Evolutionary conservation across 2,113 vertebrate genomes (phyloP).

Genomic region (Fulica atra): DNA sequence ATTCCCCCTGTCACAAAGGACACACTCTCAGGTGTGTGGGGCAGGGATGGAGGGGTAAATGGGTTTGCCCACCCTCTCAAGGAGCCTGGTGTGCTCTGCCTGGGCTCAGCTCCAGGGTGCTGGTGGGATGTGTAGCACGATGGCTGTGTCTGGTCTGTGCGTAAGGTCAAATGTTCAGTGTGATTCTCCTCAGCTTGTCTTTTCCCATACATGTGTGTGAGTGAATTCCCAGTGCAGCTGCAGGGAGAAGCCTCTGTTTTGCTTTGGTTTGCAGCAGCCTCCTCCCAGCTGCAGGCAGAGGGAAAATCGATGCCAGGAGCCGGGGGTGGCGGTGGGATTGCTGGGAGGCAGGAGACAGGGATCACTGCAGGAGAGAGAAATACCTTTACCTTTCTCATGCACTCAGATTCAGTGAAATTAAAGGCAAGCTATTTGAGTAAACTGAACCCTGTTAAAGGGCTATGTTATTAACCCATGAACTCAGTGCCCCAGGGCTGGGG

Average conservation of each 20-base stretch:
- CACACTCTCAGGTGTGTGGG: background rate
- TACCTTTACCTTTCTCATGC: background rate
- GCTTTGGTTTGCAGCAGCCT: too few relatives aligned
- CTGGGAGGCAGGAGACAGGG: background rate
- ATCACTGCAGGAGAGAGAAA: too few relatives aligned
- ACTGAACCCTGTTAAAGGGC: background rate
- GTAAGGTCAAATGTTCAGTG: background rate
- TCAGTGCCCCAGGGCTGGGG: background rate
- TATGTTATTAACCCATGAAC: background rate
- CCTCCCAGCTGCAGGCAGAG: rapidly evolving
- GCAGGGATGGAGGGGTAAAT: background rate
- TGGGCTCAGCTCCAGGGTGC: background rate
- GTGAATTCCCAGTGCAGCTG: background rate
- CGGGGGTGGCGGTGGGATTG: too few relatives aligned
- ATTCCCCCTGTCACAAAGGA: background rate
- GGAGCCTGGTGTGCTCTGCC: background rate
- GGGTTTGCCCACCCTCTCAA: background rate
- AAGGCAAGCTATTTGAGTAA: background rate
- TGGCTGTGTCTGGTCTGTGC: background rate
- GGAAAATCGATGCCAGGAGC: too few relatives aligned
- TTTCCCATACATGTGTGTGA: rapidly evolving
- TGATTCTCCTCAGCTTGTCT: background rate
- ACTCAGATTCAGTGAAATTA: background rate
- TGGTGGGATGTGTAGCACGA: too few relatives aligned
- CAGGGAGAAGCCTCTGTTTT: background rate